Base-by-base conservation (phyloP, 2,797 vertebrate species). In the Platalea minor region DNA sequence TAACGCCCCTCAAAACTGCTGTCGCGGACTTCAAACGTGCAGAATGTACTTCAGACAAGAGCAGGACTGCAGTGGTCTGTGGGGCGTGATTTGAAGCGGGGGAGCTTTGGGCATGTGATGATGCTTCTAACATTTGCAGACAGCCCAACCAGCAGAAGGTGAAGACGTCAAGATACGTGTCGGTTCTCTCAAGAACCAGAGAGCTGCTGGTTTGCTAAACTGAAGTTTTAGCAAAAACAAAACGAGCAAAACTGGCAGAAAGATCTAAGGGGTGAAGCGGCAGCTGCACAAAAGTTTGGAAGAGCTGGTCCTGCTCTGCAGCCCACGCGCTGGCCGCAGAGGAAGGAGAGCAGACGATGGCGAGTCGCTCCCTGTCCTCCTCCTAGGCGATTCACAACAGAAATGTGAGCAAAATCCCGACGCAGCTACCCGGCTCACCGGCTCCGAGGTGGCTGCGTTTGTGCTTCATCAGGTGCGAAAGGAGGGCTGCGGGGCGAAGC, bases 401-500 rank as follows among this genome's bases (percentile, higher is more conserved):
- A 91, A 93, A 14, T 35, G 96, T 9, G 96, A 96, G 24, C 64
- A 96, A 45, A 88, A 63, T 57, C 96, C 94, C 3, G 35, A 54
- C 43, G 48, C 74, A 1, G 75, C 94, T 17, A 20, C 93, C 48
- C 79, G 97, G 43, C 69, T 96, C 8, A 9, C 84, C 80, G 82
- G 94, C 85, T 78, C 91, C 35, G 89, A 59, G 2, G 95, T 1
- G 97, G 97, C 61, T 90, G 70, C 25, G 26, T 88, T 31, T 89
- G 61, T 0, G 95, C 96, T n/a, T 96, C 97, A 81, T 92, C 97
- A 9, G 88, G 73, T 3, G 68, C 74, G 51, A 77, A 86, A 4
- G 97, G 96, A 31, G 96, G 96, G 68, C 68, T 97, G 84, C 64
- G 97, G 94, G 97, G 95, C 24, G 95, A 89, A 76, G 96, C 93